A percentile compares a stretch with the other conserved stretches of the same genome.
Conservation (phyloP, 2,797 vertebrate genomes). For the Threskiornis aethiopicus region DNA sequence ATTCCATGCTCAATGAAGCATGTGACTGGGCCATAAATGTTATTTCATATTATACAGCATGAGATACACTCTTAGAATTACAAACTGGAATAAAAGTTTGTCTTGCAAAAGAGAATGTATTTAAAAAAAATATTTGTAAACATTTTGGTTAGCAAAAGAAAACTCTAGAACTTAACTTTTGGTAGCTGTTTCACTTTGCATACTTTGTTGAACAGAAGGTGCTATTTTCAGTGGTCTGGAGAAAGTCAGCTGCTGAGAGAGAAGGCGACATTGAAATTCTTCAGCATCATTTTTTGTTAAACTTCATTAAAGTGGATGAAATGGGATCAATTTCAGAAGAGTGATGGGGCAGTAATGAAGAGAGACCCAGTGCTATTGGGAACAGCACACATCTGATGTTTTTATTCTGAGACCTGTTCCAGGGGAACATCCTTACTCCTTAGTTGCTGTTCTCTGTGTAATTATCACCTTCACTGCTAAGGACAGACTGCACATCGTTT, state of each 20-base stretch:
- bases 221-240: constrained; percentile 5
- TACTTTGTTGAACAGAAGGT: background rate
- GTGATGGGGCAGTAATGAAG: constrained; percentile 58
- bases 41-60: background rate
- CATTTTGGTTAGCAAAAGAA: background rate
- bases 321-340: constrained; percentile 63
- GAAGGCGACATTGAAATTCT: constrained; percentile 50
- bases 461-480: constrained; percentile 55
- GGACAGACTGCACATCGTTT: constrained; percentile 22
- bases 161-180: background rate
- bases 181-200: background rate
- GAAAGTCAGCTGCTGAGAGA: constrained; percentile 8
- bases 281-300: constrained; percentile 44
- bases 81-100: background rate
- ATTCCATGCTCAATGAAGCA: background rate
- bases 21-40: background rate
- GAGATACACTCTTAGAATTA: background rate
- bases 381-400: constrained; percentile 16
- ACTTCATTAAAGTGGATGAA: constrained; percentile 67
- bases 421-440: background rate
- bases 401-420: constrained; percentile 28
- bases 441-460: background rate
- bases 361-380: background rate
- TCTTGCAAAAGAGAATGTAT: background rate
- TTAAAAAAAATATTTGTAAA: background rate